These are phyloP conservation scores for Eupithecia inturbata DNA, from an alignment of 2,888 invertebrate genomes.

Conservation along the genomic window DNA sequence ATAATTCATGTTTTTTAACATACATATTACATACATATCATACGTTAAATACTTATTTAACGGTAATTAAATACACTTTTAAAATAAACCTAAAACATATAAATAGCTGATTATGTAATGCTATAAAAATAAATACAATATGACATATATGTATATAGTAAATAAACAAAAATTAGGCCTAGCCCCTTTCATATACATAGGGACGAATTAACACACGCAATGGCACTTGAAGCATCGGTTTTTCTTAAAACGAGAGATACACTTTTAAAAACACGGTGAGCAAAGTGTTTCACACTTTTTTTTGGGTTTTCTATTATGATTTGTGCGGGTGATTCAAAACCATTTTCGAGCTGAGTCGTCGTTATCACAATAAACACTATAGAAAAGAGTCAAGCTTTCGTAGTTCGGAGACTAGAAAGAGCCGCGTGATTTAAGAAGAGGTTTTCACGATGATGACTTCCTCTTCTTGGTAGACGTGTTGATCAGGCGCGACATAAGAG, in stretches of 20 bases:
- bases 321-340: slow-evolving; percentile 64
- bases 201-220: slow-evolving; percentile 58
- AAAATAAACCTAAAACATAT: slow-evolving; percentile 50
- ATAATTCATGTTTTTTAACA: slow-evolving; percentile 50
- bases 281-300: slow-evolving; percentile 63
- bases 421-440: slow-evolving; percentile 49
- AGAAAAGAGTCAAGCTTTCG: slow-evolving; percentile 41
- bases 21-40: slow-evolving; percentile 45
- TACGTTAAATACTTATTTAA: slow-evolving; percentile 35
- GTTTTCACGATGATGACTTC: slow-evolving; percentile 74
- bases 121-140: slow-evolving; percentile 38
- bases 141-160: slow-evolving; percentile 42
- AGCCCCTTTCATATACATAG: slow-evolving; percentile 47
- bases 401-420: slow-evolving; percentile 34
- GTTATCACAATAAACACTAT: slow-evolving; percentile 47
- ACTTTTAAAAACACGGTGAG: slow-evolving; percentile 56
- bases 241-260: slow-evolving; percentile 55
- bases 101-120: slow-evolving; percentile 35
- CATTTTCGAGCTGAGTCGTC: slow-evolving; percentile 72
- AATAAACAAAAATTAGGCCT: slow-evolving; percentile 44
- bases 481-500: slow-evolving; percentile 70
- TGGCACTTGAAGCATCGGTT: slow-evolving; percentile 80
- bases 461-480: slow-evolving; percentile 73
- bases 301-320: slow-evolving; percentile 62
- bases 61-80: slow-evolving; percentile 45